phyloP scores from a whole-genome alignment of 1,140 invertebrate species.

The Drosophila grimshawi region DNA sequence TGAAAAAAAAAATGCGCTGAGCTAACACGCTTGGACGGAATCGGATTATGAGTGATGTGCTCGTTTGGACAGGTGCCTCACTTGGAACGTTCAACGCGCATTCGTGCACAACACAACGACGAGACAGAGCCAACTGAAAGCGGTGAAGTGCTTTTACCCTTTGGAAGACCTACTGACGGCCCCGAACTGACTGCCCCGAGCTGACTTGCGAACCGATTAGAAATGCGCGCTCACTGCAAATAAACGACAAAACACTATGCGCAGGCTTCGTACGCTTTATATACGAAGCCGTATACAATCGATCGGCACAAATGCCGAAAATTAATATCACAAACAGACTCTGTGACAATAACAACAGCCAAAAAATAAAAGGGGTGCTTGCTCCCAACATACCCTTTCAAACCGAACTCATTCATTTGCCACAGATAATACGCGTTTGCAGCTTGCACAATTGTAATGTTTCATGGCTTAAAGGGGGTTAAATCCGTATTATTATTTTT shows the following conservation, averaged over 20 bases:
- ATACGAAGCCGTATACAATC: slow-evolving; percentile 31
- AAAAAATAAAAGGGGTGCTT: background rate
- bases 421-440: background rate
- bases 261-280: slow-evolving; percentile 56
- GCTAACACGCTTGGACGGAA: slow-evolving; percentile 23
- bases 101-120: slow-evolving; percentile 34
- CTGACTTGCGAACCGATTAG: slow-evolving; percentile 34
- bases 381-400: slow-evolving; percentile 5
- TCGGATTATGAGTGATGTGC: background rate
- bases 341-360: too few species aligned
- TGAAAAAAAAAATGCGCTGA: slow-evolving; percentile 18
- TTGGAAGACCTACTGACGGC: slow-evolving; percentile 8
- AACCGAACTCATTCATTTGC: background rate
- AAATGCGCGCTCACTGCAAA: slow-evolving; percentile 33
- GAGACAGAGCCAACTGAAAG: slow-evolving; percentile 38
- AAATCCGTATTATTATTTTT: too few species aligned
- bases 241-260: slow-evolving; percentile 11
- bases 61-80: slow-evolving; percentile 5
- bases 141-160: slow-evolving; percentile 34
- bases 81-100: slow-evolving; percentile 10
- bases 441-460: background rate
- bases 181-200: background rate
- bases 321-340: background rate
- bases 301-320: slow-evolving; percentile 9
- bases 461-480: background rate